Base-by-base conservation (phyloP, 2,113 vertebrate species). In the Dasyornis broadbenti region DNA sequence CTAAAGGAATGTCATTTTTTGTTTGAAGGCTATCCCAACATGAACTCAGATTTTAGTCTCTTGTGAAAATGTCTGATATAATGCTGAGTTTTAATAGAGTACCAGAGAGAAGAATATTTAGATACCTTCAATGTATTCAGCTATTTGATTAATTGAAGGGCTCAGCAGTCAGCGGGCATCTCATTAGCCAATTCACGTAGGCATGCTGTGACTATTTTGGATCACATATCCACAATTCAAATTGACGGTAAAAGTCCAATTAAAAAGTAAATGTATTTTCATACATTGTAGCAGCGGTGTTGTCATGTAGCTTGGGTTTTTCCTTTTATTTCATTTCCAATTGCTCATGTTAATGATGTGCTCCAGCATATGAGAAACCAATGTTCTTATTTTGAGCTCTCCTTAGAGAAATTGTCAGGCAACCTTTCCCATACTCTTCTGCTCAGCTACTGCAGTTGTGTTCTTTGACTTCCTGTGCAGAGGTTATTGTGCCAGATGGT, bases 111-210 rank as follows among this genome's bases (percentile, higher is more conserved):
- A 86, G 95, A 92, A 86, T 95, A 85, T 76, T 92, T 81, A 94
- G 80, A 60, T 93, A 71, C 83, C 68, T 96, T 96, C 77, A 82
- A 49, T 84, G 77, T 96, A 93, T 84, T 89, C 89, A 96, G 94
- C 73, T 85, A 69, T 92, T 93, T 97, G 97, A 97, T 97, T 96
- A 98, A 96, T 88, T 96, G 94, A 95, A 92, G 71, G 79, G 66
- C 86, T 96, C 45, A 76, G 94, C 95, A 95, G 92, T 97, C 93
- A 98, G 92, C 9, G 94, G 97, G 97, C 94, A 97, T 97, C 97
- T 98, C 97, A 97, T 98, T 98, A 98, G 94, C 96, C 95, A 95
- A 86, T 96, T 96, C 97, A 89, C 2, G 11, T 87, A 88, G 91
- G 54, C 96, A 93, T 97, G 94, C 94, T 96, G 93, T 97, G 97